Evolutionary conservation across 64 coral and sea anemone genomes (phyloP).

Genomic region (Porites australiensis): DNA sequence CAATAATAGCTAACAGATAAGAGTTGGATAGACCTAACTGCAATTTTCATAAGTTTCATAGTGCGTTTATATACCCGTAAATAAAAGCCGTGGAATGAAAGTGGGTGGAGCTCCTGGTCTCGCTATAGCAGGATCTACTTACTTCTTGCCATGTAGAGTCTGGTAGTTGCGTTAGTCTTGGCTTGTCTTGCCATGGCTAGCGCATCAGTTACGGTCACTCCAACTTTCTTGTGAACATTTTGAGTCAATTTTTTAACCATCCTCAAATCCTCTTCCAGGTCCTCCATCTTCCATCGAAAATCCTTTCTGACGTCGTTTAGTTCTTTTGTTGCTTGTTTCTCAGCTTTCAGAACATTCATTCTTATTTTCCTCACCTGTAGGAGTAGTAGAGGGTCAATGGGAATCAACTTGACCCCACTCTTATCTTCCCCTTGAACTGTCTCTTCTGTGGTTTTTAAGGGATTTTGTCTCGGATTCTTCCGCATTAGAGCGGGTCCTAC

Average conservation of each 20-base stretch:
- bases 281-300: constrained; percentile 35
- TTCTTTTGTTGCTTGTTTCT: constrained; percentile 54
- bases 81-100: too few relatives aligned
- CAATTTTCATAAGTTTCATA: too few relatives aligned
- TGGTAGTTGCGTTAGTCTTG: constrained; percentile 23
- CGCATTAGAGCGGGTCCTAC: not conserved
- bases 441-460: not conserved
- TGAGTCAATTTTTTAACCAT: constrained; percentile 46
- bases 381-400: constrained; percentile 18
- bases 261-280: constrained; percentile 27
- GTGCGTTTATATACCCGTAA: too few relatives aligned
- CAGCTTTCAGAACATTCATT: constrained; percentile 49
- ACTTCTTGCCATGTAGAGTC: constrained; percentile 48
- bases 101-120: too few relatives aligned
- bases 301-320: constrained; percentile 40
- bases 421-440: not conserved
- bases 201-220: constrained; percentile 24
- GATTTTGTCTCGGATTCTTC: not conserved
- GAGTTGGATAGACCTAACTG: too few relatives aligned
- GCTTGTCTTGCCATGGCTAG: constrained; percentile 41
- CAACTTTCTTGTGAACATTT: constrained; percentile 34
- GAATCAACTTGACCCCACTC: not conserved
- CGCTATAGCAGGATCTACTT: constrained; percentile 4
- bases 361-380: constrained; percentile 35
- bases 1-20: too few relatives aligned